Evolutionary conservation across 2,113 vertebrate genomes (phyloP).

Genomic region (Hydrochoerus hydrochaeris): DNA sequence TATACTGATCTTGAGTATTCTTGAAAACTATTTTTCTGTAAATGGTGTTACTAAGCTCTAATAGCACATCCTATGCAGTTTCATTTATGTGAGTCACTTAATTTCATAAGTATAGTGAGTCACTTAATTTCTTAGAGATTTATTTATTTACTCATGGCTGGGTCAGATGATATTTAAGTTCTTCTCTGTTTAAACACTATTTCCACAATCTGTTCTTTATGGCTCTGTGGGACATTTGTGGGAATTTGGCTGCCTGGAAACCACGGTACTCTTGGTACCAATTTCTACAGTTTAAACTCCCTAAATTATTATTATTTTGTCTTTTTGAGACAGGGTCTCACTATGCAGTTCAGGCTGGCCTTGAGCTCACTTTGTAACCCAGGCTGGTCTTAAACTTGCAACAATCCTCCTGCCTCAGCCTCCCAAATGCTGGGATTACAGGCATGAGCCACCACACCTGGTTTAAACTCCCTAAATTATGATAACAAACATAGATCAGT

Average conservation of each 20-base stretch:
- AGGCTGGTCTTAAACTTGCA: no score
- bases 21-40: background rate
- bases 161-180: background rate
- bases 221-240: background rate
- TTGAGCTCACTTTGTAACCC: no score
- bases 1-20: background rate
- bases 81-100: background rate
- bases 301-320: no score
- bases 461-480: conserved; percentile 32
- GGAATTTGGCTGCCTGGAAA: conserved; percentile 48
- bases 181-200: background rate
- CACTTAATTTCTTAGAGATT: background rate
- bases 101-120: background rate
- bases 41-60: background rate
- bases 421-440: no score
- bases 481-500: conserved; percentile 44
- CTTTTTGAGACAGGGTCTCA: no score
- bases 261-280: background rate
- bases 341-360: no score
- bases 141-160: conserved; percentile 3
- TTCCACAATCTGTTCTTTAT: conserved; percentile 30
- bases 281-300: conserved; percentile 37
- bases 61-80: background rate
- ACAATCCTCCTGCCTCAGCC: no score
- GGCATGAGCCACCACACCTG: no score